Base-by-base conservation (phyloP, 2,797 vertebrate species). In the Scolopax bukidnonensis region DNA sequence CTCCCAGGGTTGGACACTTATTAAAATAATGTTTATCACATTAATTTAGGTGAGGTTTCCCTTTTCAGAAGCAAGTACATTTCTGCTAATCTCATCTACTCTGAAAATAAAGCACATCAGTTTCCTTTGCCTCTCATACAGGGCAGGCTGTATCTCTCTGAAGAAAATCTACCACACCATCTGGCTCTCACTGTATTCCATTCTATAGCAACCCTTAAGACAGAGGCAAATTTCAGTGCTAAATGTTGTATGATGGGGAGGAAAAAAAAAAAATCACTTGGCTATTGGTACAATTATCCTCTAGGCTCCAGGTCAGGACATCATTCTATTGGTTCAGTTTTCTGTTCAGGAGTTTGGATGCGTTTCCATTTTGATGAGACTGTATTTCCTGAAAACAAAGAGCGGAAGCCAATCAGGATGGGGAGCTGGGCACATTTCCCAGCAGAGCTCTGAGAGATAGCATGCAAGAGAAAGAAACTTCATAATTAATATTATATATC, bases 351-450 rank as follows among this genome's bases (percentile, higher is more conserved):
- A 70, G 51, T 83, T 94, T 45, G 56, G 47, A 32, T 83, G 36
- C 74, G 83, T 94, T 91, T 87, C 41, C 38, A 61, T 90, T 85
- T 89, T 57, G 60, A 83, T 71, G 48, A 91, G 51, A 48, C 24
- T 53, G 0, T 90, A 82, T 94, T 89, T 92, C 87, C 92, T 83
- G 64, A 89, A 93, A 89, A 84, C 48, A 67, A 59, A 76, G 33
- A 74, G 48, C 61, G 70, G 75, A 89, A 83, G 68, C 81, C 64
- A 77, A 50, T 38, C 3, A 27, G 68, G 27, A 68, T 68, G 56
- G 68, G 63, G 53, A 94, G 16, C 38, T 83, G 75, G 75, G 32
- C 43, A 74, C 10, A 16, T 60, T 93, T 85, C 81, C 92, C 92
- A 74, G 60, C 41, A 68, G 38, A 51, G 45, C 60, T 71, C 53